Evolutionary conservation across 2,888 invertebrate species (phyloP).

Genomic region (Ennomos fuscantarius): DNA sequence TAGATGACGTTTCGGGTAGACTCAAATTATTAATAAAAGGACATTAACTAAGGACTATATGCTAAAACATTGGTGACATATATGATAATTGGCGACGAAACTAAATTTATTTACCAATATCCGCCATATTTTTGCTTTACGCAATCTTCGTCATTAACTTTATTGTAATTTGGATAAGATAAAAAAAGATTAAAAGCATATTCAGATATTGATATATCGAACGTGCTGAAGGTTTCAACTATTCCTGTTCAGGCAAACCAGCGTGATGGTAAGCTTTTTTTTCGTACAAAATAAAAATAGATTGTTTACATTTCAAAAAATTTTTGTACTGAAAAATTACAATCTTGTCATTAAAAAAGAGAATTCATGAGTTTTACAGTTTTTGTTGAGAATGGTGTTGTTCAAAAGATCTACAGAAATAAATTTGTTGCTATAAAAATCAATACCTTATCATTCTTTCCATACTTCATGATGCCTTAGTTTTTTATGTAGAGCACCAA

Average conservation of each 20-base stretch:
- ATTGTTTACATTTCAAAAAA: too few relatives aligned
- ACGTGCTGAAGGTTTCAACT: slow-evolving; percentile 32
- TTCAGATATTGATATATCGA: slow-evolving; percentile 49
- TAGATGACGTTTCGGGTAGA: too few relatives aligned
- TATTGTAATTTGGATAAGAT: slow-evolving; percentile 62
- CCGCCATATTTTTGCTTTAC: slow-evolving; percentile 32
- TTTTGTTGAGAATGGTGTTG: too few relatives aligned
- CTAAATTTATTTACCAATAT: slow-evolving; percentile 29
- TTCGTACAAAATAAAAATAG: not conserved
- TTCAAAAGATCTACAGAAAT: too few relatives aligned
- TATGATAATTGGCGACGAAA: slow-evolving; percentile 9
- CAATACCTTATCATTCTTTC: too few relatives aligned
- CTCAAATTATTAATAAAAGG: too few relatives aligned
- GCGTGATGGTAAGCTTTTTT: slow-evolving; percentile 64
- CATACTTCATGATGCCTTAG: too few relatives aligned
- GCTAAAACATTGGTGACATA: slow-evolving; percentile 15
- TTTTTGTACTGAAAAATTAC: too few relatives aligned
- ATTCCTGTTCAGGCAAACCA: slow-evolving; percentile 51
- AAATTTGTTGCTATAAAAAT: too few relatives aligned
- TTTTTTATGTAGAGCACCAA: too few relatives aligned
- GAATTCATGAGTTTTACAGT: too few relatives aligned
- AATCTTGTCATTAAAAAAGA: too few relatives aligned
- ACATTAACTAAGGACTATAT: not conserved
- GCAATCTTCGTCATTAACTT: slow-evolving; percentile 44
- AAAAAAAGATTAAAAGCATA: slow-evolving; percentile 42